Conservation (phyloP, 1,140 invertebrate species). For the Diuraphis noxia region DNA sequence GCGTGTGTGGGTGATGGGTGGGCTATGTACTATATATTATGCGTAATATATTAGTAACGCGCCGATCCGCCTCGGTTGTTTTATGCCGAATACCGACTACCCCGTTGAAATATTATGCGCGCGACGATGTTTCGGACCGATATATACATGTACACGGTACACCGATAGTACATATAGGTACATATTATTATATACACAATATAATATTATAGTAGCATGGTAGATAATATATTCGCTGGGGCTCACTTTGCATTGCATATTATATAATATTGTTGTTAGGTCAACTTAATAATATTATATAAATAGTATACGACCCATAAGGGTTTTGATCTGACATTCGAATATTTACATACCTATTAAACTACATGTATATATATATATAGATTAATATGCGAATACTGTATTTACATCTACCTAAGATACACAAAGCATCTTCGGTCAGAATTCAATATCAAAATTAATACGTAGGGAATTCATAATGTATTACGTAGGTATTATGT, state of each 20-base stretch:
- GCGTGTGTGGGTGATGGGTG: too few relatives aligned
- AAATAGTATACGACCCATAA: background rate
- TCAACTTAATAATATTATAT: background rate
- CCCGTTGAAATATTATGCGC: background rate
- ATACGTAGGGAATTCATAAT: too few relatives aligned
- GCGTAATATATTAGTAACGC: background rate
- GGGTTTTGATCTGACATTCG: background rate
- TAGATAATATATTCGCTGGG: background rate
- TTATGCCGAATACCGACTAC: background rate
- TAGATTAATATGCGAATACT: background rate
- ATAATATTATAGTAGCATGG: background rate
- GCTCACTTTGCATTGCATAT: background rate
- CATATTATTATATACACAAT: too few relatives aligned
- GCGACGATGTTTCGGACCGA: background rate
- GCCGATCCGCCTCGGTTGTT: background rate
- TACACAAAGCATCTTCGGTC: background rate
- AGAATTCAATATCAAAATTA: background rate
- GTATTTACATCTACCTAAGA: background rate
- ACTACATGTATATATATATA: too few relatives aligned
- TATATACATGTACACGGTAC: too few relatives aligned
- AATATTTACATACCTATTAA: background rate
- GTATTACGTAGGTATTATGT: too few relatives aligned
- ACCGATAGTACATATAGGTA: too few relatives aligned
- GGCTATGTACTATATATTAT: background rate
- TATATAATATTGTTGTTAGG: background rate